Conservation (phyloP, 2,888 invertebrate genomes). For the Callyntrura sp. region DNA sequence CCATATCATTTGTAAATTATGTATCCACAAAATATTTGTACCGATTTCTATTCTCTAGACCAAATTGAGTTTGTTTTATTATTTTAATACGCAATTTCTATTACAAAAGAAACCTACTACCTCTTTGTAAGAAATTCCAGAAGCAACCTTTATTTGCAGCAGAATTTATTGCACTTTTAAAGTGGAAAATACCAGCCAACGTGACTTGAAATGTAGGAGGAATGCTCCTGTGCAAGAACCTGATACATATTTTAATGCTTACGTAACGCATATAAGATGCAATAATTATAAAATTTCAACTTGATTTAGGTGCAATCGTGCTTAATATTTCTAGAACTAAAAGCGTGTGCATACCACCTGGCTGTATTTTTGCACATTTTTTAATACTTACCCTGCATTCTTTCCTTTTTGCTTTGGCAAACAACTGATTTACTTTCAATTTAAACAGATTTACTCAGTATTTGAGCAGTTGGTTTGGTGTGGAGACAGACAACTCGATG, state of each 20-base stretch:
- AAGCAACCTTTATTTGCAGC: constrained; percentile 44
- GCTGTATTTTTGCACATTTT: constrained; percentile 60
- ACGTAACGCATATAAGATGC: background rate
- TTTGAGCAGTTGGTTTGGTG: background rate
- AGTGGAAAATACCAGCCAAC: constrained; percentile 30
- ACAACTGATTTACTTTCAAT: too few relatives aligned
- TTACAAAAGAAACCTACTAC: too few relatives aligned
- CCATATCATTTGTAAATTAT: too few relatives aligned
- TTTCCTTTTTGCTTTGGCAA: too few relatives aligned
- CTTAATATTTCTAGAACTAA: constrained; percentile 22
- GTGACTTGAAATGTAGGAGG: background rate
- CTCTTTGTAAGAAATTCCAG: background rate
- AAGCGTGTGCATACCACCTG: constrained; percentile 49
- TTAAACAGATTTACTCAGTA: background rate
- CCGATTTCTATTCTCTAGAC: background rate
- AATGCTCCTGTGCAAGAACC: constrained; percentile 46
- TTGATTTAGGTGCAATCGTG: background rate
- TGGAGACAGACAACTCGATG: background rate
- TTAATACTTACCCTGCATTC: background rate
- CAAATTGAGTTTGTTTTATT: too few relatives aligned
- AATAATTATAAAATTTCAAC: background rate
- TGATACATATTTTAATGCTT: constrained; percentile 24
- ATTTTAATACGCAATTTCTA: too few relatives aligned
- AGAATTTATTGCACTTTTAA: too few relatives aligned
- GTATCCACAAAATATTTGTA: background rate